Base-by-base conservation (phyloP, 2,113 vertebrate genomes). In the Nanorana parkeri region DNA sequence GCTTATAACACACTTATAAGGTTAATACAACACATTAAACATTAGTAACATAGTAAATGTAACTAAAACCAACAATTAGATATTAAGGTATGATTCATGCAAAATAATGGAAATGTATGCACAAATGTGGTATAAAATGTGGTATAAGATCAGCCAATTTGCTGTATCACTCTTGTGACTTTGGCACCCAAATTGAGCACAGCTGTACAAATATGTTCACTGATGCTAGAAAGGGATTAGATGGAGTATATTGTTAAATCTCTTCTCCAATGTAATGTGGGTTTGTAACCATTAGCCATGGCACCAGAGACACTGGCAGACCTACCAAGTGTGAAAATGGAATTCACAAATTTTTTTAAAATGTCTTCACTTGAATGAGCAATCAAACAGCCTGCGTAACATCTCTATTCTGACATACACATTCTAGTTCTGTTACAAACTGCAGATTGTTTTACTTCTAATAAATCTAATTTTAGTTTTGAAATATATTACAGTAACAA, bases 401-500 rank as follows among this genome's bases (percentile, higher is more conserved):
- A 91, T 94, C 93, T 94, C 92, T 94, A 91, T 93, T 94, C 93
- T 92, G 87, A 90, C 92, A 87, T 90, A 89, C 91, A 94, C 92
- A 92, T 94, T 92, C 91, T 92, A 91, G n/a, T n/a, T n/a, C n/a
- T n/a, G n/a, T 90, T 92, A 91, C 92, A 36, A 3, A 36, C 41
- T 10, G 4, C 5, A 41, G 41, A 4, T 11, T 4, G 4, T 41
- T 10, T 41, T 6, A 10, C 1, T 41, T 41, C 4, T 1, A 41
- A 41, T 6, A 41, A 6, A 41, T 41, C 41, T 41, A 41, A 41
- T 10, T 41, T 3, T 41, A 41, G 10, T 6, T 41, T 41, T 41
- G 41, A 41, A 41, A 6, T 41, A 32, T 32, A 41, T 41, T 41
- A 41, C 41, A 41, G 8, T 41, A 41, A 41, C 10, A 41, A 41